Evolutionary conservation across 2,113 vertebrate genomes (phyloP).

Genomic region (Carassius auratus): DNA sequence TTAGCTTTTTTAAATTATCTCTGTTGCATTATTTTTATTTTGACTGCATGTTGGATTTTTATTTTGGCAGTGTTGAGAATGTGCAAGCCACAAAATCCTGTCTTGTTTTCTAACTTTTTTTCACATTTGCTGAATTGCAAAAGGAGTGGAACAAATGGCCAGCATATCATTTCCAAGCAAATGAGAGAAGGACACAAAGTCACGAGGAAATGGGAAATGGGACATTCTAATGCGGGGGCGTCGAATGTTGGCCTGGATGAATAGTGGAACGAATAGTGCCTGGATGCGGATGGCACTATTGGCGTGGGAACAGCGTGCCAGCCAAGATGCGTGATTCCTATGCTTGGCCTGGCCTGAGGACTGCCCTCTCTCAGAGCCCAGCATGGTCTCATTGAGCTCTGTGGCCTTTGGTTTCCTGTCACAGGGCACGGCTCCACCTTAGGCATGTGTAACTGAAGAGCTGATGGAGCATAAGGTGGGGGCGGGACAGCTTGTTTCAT

Average conservation of each 20-base stretch:
- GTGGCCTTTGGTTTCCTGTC: constrained; percentile 29
- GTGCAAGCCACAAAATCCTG: background rate
- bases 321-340: constrained; percentile 44
- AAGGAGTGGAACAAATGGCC: background rate
- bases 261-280: no score
- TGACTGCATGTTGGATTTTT: no score
- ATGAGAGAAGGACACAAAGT: background rate
- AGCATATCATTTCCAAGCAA: background rate
- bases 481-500: constrained; percentile 22
- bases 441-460: constrained; percentile 32
- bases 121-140: background rate
- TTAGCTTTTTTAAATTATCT: no score
- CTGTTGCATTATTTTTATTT: no score
- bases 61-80: no score
- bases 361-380: constrained; percentile 42
- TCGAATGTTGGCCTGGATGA: constrained; percentile 44
- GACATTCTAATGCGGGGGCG: constrained; percentile 18
- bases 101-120: background rate
- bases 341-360: constrained; percentile 36
- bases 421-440: constrained; percentile 15
- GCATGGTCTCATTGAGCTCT: background rate
- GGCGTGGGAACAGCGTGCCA: constrained; percentile 46
- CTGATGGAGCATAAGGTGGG: constrained; percentile 28
- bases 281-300: constrained; percentile 48
- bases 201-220: constrained; percentile 4